Evolutionary conservation across 2,113 vertebrate genomes (phyloP), one percentile per base, ranked within the genome.

Genomic region (Mustela lutreola): DNA sequence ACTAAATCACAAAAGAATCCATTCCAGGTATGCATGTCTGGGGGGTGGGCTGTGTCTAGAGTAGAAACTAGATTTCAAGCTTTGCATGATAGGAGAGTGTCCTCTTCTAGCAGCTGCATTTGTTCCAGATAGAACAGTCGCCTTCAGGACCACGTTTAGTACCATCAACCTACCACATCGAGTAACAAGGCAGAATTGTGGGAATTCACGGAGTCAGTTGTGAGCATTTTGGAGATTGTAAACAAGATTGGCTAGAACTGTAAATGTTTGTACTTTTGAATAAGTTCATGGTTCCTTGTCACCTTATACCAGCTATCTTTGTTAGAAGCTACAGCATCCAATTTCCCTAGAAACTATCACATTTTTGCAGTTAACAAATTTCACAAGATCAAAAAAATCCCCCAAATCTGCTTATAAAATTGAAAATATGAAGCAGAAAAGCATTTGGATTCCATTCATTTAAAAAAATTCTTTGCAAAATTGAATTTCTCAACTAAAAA

Each of bases 271-370:
- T 97, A 89, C 84, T 88, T 95, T 50, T 24, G 96, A 91, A 12
- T 33, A 81, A 71, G 93, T 97, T 96, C 89, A 93, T 97, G 98
- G 98, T 91, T 98, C 95, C 80, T 96, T 90, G 96, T 95, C 93
- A 31, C 76, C 93, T 91, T 45, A 94, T 31, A 26, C 11, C 3
- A 75, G 98, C 98, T 98, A 24, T 98, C 97, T 98, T 96, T 98
- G 96, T 93, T 97, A 97, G 97, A 98, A 97, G 56, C 97, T 98
- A 96, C 60, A 0, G 19, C 95, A 85, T 96, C 71, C 98, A 92
- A 50, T 79, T 98, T 93, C 87, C 95, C 75, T 97, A 33, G 31
- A 83, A 82, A 93, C 53, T 0, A 11, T 87, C 91, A 91, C n/a
- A 95, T 42, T 81, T 93, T 89, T 89, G 76, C 70, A 89, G 63